A percentile compares a stretch with the other conserved stretches of the same genome.
These are phyloP conservation scores for Eidolon helvum DNA, from an alignment of 2,113 vertebrate species.

Conservation along the genomic window DNA sequence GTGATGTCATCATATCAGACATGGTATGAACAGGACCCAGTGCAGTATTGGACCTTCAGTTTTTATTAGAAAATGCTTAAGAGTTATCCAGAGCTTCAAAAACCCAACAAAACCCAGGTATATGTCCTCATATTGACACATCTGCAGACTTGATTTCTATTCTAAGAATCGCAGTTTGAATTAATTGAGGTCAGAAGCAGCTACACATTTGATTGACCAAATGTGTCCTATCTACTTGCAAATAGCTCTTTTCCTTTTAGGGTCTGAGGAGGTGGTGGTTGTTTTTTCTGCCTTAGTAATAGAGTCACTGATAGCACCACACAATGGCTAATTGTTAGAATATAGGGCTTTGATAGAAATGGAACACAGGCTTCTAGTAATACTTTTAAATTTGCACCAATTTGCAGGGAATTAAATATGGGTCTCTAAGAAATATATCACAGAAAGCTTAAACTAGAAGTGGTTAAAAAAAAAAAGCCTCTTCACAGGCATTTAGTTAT, in stretches of 20 bases:
- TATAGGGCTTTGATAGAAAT: slow-evolving; percentile 55
- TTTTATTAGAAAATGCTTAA: slow-evolving; percentile 34
- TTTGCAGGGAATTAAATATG: slow-evolving; percentile 39
- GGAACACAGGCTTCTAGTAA: slow-evolving; percentile 2
- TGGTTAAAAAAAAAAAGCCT: background rate
- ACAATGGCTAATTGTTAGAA: slow-evolving; percentile 51
- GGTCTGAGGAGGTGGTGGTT: background rate
- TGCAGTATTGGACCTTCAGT: background rate
- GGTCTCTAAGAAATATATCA: slow-evolving; percentile 1
- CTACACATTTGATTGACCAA: slow-evolving; percentile 57
- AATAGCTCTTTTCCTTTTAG: slow-evolving; percentile 67
- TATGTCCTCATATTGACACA: background rate
- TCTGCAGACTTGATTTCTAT: slow-evolving; percentile 42
- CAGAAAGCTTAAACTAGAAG: slow-evolving; percentile 1
- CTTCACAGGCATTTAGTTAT: background rate
- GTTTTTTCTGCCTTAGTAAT: slow-evolving; percentile 57
- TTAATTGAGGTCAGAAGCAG: slow-evolving; percentile 51
- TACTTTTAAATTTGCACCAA: background rate
- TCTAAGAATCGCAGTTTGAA: slow-evolving; percentile 63
- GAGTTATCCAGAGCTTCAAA: slow-evolving; percentile 15
- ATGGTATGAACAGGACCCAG: background rate
- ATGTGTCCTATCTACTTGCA: slow-evolving; percentile 59
- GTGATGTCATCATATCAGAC: background rate
- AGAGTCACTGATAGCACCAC: slow-evolving; percentile 36
- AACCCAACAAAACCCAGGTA: background rate